Conservation (phyloP, 2,888 invertebrate species). For the Dynastes grantii region DNA sequence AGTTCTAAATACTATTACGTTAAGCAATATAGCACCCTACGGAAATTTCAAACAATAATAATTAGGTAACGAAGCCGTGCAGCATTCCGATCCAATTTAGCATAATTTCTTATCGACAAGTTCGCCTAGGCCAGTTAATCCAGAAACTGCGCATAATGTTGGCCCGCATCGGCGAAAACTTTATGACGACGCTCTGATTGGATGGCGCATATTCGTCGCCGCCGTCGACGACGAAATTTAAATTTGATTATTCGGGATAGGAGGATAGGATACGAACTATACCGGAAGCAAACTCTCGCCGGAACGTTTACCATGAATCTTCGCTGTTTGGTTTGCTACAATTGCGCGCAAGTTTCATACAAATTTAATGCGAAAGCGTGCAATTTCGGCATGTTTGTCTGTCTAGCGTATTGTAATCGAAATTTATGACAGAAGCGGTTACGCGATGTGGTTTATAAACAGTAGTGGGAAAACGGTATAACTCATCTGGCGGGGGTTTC, state of each 20-base stretch:
- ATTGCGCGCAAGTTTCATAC: constrained; percentile 29
- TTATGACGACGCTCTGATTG: constrained; percentile 33
- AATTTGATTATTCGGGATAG: constrained; percentile 32
- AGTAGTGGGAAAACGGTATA: constrained; percentile 1
- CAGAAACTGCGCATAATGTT: constrained; percentile 22
- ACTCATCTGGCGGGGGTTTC: not conserved
- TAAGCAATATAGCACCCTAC: not conserved
- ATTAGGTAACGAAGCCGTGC: not conserved
- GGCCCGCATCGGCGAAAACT: constrained; percentile 23
- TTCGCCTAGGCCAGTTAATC: constrained; percentile 22
- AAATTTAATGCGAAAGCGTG: constrained; percentile 29
- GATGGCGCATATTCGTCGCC: constrained; percentile 5
- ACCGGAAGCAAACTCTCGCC: constrained; percentile 23
- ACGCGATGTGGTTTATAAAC: constrained; percentile 25
- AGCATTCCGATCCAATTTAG: constrained; percentile 9
- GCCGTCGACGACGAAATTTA: constrained; percentile 16
- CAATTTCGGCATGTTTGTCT: constrained; percentile 29
- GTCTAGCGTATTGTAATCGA: constrained; percentile 23
- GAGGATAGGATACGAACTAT: not conserved
- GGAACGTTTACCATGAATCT: constrained; percentile 27
- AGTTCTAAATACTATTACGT: not conserved
- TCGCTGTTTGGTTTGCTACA: constrained; percentile 27
- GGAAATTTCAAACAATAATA: not conserved
- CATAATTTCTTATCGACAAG: constrained; percentile 37
- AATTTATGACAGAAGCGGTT: constrained; percentile 25